Base-by-base conservation (phyloP, 2,888 invertebrate species). In the Fabriciana adippe region DNA sequence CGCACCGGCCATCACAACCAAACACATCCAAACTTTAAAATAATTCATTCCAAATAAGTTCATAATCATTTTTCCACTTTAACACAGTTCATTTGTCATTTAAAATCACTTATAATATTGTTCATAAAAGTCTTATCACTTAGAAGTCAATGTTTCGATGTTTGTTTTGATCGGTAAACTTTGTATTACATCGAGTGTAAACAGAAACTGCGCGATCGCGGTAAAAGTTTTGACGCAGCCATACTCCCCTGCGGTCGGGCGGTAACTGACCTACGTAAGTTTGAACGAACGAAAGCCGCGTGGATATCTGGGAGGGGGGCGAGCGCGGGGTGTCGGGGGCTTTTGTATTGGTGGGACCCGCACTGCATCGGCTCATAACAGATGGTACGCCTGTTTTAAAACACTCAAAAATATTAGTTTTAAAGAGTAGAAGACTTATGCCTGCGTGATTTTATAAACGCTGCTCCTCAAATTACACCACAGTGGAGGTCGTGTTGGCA, bases 211-310 rank as follows among this genome's bases (percentile, higher is more conserved):
- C 86, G 90, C 82, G 86, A 80, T 81, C 88, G 90, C 88, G 88
- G 82, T 83, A 89, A 90, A 91, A 90, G 83, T 89, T 90, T 90
- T 89, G 86, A 89, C 92, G 88, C 93, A 88, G 90, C 93, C 93
- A 92, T 92, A 83, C 92, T 93, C 91, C 88, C 87, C 86, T 90
- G 92, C 89, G 92, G 91, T 92, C 90, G 89, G 90, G 90, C 93
- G 92, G 93, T 93, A 93, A 93, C 93, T 93, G 93, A 93, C 93
- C 93, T 93, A 92, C 92, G 92, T 85, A 93, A 92, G 92, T 92
- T 92, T 92, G 90, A 90, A 92, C 90, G 89, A 89, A 90, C 89
- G 89, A 90, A 91, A 91, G 91, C 91, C 90, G 91, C 90, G 90
- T 89, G 91, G 89, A 87, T 88, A 84, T 85, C 78, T 81, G 78